Conservation (phyloP, 1,140 invertebrate genomes). For the Drosophila sucinea region DNA sequence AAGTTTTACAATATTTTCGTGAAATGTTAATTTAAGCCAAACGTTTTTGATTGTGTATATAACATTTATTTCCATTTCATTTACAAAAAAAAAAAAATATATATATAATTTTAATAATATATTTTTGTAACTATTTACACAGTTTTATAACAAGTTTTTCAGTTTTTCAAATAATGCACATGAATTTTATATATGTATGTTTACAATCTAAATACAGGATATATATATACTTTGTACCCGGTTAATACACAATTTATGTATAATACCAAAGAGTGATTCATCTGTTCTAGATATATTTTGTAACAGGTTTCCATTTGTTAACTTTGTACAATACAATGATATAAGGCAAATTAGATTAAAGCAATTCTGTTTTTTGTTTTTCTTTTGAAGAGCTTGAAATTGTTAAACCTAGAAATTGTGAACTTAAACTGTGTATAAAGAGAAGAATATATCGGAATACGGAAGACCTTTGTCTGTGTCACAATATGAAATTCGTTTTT, state of each 20-base stretch:
- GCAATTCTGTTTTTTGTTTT: background rate
- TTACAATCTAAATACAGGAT: slow-evolving; percentile 13
- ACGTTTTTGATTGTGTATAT: slow-evolving; percentile 23
- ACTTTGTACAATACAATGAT: slow-evolving; percentile 55
- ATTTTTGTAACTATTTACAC: slow-evolving; percentile 37
- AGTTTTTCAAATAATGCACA: slow-evolving; percentile 43
- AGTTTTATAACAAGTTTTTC: slow-evolving; percentile 28
- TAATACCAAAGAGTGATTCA: slow-evolving; percentile 9
- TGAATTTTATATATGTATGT: background rate
- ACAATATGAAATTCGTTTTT: too few relatives aligned
- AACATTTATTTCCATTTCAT: slow-evolving; percentile 47
- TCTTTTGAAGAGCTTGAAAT: background rate
- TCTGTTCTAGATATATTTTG: slow-evolving; percentile 38
- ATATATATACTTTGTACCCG: slow-evolving; percentile 23
- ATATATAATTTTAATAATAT: slow-evolving; percentile 12
- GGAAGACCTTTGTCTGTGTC: background rate
- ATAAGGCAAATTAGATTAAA: slow-evolving; percentile 35
- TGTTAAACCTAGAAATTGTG: background rate
- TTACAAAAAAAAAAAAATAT: slow-evolving; percentile 36
- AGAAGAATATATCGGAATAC: background rate
- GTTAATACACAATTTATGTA: slow-evolving; percentile 35
- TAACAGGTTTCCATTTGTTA: slow-evolving; percentile 48
- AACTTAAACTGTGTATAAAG: background rate
- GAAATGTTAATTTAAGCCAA: slow-evolving; percentile 54
- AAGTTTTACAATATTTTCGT: slow-evolving; percentile 53